Percentiles rank a stretch among this genome's conserved stretches.
Conservation (phyloP, 2,888 invertebrate species). For the Erynnis tages region DNA sequence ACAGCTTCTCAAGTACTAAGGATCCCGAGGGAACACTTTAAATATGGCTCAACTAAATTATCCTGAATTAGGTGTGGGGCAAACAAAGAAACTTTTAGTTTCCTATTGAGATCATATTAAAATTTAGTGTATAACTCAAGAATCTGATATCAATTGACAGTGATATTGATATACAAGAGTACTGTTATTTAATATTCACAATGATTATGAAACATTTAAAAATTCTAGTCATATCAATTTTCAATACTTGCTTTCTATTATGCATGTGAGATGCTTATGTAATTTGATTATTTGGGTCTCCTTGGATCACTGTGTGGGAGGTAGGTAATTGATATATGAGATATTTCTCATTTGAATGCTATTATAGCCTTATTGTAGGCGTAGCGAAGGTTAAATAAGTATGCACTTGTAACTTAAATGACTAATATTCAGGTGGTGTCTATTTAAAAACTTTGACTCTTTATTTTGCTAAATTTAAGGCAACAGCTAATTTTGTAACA, state of each 20-base stretch:
- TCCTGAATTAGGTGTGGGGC: too few relatives aligned
- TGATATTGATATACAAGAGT: conserved; percentile 1
- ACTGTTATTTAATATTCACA: conserved; percentile 4
- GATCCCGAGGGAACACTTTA: too few relatives aligned
- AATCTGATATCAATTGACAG: neutral
- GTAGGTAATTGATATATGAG: conserved; percentile 19
- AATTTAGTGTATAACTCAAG: neutral
- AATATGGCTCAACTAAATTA: too few relatives aligned
- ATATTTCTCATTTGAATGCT: conserved; percentile 33
- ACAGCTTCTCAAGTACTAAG: too few relatives aligned
- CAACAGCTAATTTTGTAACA: too few relatives aligned
- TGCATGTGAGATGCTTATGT: conserved; percentile 10
- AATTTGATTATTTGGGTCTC: conserved; percentile 25
- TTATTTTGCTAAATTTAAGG: too few relatives aligned
- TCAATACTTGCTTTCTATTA: conserved; percentile 2
- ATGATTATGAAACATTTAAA: conserved; percentile 3
- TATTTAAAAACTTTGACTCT: neutral
- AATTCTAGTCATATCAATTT: neutral
- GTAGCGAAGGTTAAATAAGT: conserved; percentile 36
- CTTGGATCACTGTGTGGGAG: conserved; percentile 38
- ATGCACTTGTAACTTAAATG: conserved; percentile 9
- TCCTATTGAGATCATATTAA: too few relatives aligned
- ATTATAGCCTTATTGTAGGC: conserved; percentile 30
- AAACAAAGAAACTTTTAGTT: too few relatives aligned
- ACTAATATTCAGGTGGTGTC: conserved; percentile 6